Evolutionary conservation across 92 coral and sea anemone species (phyloP).

Genomic region (Pocillopora grandis): DNA sequence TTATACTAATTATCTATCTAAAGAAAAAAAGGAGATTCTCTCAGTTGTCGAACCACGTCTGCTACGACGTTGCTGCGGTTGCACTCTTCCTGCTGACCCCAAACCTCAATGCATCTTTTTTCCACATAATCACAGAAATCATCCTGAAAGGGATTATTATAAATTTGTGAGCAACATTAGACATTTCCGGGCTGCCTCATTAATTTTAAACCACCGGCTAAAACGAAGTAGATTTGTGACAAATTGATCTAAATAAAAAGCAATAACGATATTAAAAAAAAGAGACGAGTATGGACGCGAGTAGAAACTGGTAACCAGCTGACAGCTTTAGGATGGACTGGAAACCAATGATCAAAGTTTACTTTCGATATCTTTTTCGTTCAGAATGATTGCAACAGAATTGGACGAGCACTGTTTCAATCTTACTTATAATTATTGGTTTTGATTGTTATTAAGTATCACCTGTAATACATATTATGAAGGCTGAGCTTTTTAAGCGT

Average conservation of each 20-base stretch:
- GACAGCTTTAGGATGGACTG: too few species aligned
- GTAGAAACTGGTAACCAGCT: too few species aligned
- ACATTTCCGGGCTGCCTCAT: background rate
- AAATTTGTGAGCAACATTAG: background rate
- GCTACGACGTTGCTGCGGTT: background rate
- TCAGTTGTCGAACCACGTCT: slow-evolving; percentile 11
- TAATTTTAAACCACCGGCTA: background rate
- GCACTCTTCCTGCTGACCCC: background rate
- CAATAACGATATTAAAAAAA: background rate
- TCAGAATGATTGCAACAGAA: background rate
- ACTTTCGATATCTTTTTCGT: background rate
- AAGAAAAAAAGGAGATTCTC: slow-evolving; percentile 4
- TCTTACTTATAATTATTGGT: too few species aligned
- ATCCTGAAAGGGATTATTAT: background rate
- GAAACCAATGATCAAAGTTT: background rate
- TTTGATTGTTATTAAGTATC: too few species aligned
- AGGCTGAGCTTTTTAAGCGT: too few species aligned
- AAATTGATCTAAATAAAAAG: too few species aligned
- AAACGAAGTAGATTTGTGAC: background rate
- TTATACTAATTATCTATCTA: background rate
- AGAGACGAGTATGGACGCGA: too few species aligned
- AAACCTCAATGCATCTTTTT: background rate
- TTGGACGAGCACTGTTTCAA: background rate
- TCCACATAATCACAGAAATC: slow-evolving; percentile 27
- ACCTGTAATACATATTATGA: too few species aligned